These are phyloP conservation scores for Eueides isabella DNA, from an alignment of 1,140 invertebrate genomes.

Conservation along the genomic window DNA sequence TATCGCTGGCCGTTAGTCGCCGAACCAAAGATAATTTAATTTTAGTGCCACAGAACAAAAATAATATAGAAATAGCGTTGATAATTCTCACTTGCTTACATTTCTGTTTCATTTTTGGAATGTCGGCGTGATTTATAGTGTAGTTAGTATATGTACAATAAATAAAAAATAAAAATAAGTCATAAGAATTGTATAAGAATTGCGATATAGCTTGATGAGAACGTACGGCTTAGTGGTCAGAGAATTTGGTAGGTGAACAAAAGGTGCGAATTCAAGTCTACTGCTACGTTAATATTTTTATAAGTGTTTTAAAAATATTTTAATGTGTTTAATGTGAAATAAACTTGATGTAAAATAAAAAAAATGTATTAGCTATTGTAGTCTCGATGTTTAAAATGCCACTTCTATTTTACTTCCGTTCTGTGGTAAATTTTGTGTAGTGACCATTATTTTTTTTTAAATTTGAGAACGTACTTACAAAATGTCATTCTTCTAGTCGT, in stretches of 20 bases:
- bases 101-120: background rate
- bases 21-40: slow-evolving; percentile 27
- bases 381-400: background rate
- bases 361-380: too few relatives aligned
- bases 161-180: too few relatives aligned
- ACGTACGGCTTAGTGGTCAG: too few relatives aligned
- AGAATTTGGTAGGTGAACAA: too few relatives aligned
- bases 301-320: too few relatives aligned
- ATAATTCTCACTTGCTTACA: background rate
- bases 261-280: too few relatives aligned
- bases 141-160: too few relatives aligned
- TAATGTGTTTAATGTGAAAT: too few relatives aligned
- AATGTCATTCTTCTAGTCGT: background rate
- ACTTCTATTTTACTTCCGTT: background rate
- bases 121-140: background rate
- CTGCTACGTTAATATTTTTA: too few relatives aligned
- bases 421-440: background rate
- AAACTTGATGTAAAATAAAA: too few relatives aligned
- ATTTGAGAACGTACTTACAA: background rate
- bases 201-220: too few relatives aligned
- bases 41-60: background rate
- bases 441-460: background rate
- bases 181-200: too few relatives aligned
- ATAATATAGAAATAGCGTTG: background rate
- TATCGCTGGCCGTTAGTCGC: slow-evolving; percentile 23